These are phyloP conservation scores for Diphyllodes magnificus DNA, from an alignment of 2,113 vertebrate genomes.

Conservation along the genomic window DNA sequence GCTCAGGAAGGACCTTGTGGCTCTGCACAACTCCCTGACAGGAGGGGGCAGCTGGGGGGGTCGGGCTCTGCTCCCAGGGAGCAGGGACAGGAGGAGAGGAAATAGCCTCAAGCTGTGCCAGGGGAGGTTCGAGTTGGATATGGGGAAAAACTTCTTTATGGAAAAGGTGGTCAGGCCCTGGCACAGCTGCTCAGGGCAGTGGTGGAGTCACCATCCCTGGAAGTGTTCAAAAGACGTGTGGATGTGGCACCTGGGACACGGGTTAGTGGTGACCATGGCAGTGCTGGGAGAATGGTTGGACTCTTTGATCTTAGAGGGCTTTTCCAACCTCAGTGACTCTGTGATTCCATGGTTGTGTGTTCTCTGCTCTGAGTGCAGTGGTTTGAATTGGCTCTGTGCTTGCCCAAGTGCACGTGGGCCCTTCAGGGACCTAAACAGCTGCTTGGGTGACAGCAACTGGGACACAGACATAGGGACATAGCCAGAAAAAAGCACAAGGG, in stretches of 20 bases:
- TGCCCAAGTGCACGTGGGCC: not conserved
- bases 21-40: not conserved
- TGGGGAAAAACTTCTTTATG: not conserved
- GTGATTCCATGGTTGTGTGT: not conserved
- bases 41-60: rapidly evolving
- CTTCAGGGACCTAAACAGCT: not conserved
- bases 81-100: not conserved
- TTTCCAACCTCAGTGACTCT: not conserved
- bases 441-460: not conserved
- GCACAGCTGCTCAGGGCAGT: not conserved
- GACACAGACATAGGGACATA: not conserved
- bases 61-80: rapidly evolving
- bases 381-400: not conserved
- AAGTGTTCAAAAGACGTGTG: not conserved
- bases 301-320: not conserved
- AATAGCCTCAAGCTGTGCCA: rapidly evolving
- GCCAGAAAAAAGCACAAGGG: not conserved
- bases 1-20: not conserved
- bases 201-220: not conserved
- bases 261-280: not conserved
- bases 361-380: not conserved
- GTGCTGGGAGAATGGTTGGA: not conserved
- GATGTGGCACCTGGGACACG: not conserved
- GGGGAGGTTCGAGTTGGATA: not conserved
- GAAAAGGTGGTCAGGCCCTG: not conserved